Base-by-base conservation (phyloP, 2,797 vertebrate species). In the Leptoclinus maculatus region DNA sequence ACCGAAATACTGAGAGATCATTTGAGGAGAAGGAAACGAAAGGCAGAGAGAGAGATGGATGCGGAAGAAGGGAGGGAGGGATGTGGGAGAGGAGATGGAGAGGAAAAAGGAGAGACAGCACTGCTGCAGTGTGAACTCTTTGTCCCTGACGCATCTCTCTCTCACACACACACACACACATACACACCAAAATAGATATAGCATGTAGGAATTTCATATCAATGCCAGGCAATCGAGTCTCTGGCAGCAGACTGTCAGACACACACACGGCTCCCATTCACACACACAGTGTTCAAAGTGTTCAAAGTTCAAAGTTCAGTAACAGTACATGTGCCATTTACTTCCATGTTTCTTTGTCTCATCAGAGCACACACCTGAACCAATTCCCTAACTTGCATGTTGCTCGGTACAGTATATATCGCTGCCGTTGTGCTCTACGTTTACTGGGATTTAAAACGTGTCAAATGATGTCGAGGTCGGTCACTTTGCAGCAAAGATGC, bases 51-150 rank as follows among this genome's bases (percentile, higher is more conserved):
- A 54, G 45, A 63, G 66, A 62, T 25, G 71, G 68, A 78, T 81
- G 79, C n/a, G 7, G 65, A 65, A 36, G 64, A 32, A 76, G 69
- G 60, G 75, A 72, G 66, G 60, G 72, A 69, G 68, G 69, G 71
- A 74, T 49, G 79, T 71, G 81, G 25, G 77, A 82, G 38, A 56
- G 54, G 54, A 29, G 49, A 62, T 32, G 74, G 76, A 72, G 74
- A 54, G 64, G 23, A 21, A 19, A 57, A 58, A 68, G 65, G 80
- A 88, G 85, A 88, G 84, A 88, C 87, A 81, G 83, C 76, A 66
- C 51, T 83, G 83, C 89, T 83, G 92, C 89, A 87, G 90, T 88
- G 83, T 87, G 87, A 89, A 93, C 87, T 87, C 84, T 91, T 85
- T 89, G 90, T 91, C 89, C 87, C 86, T 76, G 80, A 76, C 25